Evolutionary conservation across 2,113 vertebrate genomes (phyloP), one percentile per base, ranked within the genome.

Genomic region (Datnioides undecimradiatus): DNA sequence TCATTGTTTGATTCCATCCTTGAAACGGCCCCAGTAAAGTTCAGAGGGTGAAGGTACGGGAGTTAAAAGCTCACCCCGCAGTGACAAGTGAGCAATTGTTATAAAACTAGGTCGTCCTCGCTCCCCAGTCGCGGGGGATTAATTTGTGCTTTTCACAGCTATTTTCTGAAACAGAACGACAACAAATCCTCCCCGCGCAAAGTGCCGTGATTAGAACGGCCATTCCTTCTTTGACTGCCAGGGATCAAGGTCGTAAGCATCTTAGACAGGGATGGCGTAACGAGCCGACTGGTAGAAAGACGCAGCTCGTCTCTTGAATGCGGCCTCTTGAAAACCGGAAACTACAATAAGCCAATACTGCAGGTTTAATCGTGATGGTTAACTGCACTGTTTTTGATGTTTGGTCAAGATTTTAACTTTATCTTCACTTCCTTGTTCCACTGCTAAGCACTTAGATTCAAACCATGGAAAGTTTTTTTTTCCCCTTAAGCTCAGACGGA

Each of bases 1-100:
- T 38, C 45, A 8, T 79, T 76, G 33, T 85, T 63, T 36, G 43
- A 66, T 40, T 64, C 59, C 45, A 68, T 58, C 78, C 73, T 80
- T 62, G 21, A 40, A 33, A 27, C 1, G 9, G 54, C 48, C 41
- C 0, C 57, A 12, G 45, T 46, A 14, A 68, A 72, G 84, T 85
- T 83, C 64, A 73, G 43, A 65, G 65, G 67, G 52, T 64, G 76
- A 82, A 68, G 76, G 58, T 78, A 71, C 2, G 27, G 27, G 73
- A 52, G 82, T 46, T 34, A 57, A 77, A 82, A 69, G 38, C 73
- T 82, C 70, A 52, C 48, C 81, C 59, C n/a, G 7, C 68, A 13
- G 45, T 76, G 84, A 91, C 87, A 91, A 92, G 76, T 63, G 85
- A 89, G 80, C 70, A 58, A 90, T 93, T 91, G 93, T 92, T 91